Conservation (phyloP, 2,797 vertebrate species). For the Poecile montanus region DNA sequence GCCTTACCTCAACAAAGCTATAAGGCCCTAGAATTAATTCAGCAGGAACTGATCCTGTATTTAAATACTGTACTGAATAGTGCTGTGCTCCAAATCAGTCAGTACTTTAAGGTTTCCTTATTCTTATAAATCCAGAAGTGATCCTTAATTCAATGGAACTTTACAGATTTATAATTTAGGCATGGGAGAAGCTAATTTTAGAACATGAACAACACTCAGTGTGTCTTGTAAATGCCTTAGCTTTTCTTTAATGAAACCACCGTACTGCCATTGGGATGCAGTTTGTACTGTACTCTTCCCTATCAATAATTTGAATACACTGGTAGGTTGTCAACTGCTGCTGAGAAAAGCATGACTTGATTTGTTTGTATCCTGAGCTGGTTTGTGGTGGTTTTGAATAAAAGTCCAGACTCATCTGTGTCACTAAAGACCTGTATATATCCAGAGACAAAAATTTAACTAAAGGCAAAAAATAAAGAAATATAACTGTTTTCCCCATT, state of each 20-base stretch:
- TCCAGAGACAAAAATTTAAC: background rate
- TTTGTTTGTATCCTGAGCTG: background rate
- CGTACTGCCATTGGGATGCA: accelerated
- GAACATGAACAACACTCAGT: background rate
- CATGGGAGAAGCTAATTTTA: background rate
- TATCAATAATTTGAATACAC: background rate
- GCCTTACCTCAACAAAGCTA: background rate
- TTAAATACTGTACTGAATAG: background rate
- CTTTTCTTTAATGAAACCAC: background rate
- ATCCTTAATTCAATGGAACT: background rate
- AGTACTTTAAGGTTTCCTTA: background rate
- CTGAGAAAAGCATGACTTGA: background rate
- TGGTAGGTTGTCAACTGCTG: background rate
- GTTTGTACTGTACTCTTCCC: background rate
- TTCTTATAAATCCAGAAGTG: background rate
- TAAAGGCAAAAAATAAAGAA: background rate
- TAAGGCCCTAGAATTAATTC: background rate
- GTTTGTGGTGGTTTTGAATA: background rate
- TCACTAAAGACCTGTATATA: background rate
- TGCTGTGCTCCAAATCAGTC: background rate
- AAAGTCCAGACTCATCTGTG: background rate
- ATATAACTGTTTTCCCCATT: background rate
- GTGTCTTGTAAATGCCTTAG: background rate
- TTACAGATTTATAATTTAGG: background rate
- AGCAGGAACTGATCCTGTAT: background rate